phyloP scores from a whole-genome alignment of 1,140 invertebrate species.

The Oryctes rhinoceros region DNA sequence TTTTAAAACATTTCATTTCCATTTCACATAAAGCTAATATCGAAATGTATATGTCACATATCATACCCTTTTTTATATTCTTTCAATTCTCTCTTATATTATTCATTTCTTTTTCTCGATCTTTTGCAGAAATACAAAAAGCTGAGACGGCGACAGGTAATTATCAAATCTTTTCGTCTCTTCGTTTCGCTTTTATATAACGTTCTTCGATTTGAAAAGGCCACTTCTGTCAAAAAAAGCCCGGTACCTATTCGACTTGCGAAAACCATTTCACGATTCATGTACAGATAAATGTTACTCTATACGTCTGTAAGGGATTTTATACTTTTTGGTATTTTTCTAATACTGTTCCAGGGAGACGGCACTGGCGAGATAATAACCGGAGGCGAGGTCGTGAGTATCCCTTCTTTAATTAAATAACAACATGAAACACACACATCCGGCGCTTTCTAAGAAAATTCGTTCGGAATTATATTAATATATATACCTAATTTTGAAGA shows the following conservation, averaged over 20 bases:
- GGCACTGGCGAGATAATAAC: slow-evolving; percentile 76
- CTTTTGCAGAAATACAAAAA: slow-evolving; percentile 87
- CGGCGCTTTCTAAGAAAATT: background rate
- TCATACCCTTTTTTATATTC: background rate
- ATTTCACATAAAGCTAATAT: background rate
- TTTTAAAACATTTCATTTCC: background rate
- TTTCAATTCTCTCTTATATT: slow-evolving; percentile 43
- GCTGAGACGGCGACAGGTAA: slow-evolving; percentile 85
- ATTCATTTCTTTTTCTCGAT: slow-evolving; percentile 51
- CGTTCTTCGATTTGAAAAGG: slow-evolving; percentile 41
- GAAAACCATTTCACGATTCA: slow-evolving; percentile 18
- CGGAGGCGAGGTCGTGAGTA: slow-evolving; percentile 71
- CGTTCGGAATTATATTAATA: too few relatives aligned
- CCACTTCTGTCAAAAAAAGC: slow-evolving; percentile 28
- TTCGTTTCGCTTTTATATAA: slow-evolving; percentile 46
- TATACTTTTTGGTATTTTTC: slow-evolving; percentile 58
- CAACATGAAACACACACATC: background rate
- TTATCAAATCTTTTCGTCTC: slow-evolving; percentile 60
- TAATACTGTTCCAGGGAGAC: slow-evolving; percentile 76
- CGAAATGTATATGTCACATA: background rate
- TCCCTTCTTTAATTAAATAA: background rate
- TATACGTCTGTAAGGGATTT: slow-evolving; percentile 11
- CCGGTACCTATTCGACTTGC: slow-evolving; percentile 7
- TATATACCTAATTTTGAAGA: background rate
- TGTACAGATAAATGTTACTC: slow-evolving; percentile 19